Percentiles rank a stretch among this genome's conserved stretches.
phyloP scores from a whole-genome alignment of 2,113 vertebrate species.

The Hyperopisus bebe region DNA sequence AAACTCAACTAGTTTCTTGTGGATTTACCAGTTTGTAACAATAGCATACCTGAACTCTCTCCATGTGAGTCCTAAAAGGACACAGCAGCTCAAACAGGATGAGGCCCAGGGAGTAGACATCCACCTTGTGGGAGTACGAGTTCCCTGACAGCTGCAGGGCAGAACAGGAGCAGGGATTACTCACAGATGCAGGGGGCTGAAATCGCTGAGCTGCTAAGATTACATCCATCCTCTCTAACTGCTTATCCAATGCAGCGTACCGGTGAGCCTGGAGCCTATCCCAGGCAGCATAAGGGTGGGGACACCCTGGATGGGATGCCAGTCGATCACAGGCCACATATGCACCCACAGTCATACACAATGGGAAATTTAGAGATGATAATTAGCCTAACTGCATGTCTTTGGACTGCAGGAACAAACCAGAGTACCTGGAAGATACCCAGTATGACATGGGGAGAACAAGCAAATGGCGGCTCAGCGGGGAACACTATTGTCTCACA shows the following conservation, averaged over 20 bases:
- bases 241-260: neutral
- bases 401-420: neutral
- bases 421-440: neutral
- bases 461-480: neutral
- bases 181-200: neutral
- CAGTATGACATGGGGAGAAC: neutral
- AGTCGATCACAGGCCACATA: neutral
- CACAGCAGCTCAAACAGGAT: constrained; percentile 94
- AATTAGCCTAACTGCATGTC: neutral
- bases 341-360: neutral
- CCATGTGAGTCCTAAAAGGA: constrained; percentile 96
- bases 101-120: constrained; percentile 94
- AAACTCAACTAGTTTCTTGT: neutral
- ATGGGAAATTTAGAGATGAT: neutral
- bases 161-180: neutral
- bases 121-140: constrained; percentile 96
- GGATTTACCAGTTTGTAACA: neutral
- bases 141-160: constrained; percentile 83
- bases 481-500: neutral
- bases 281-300: neutral
- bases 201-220: neutral
- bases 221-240: neutral
- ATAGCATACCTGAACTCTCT: constrained; percentile 79
- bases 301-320: neutral
- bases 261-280: neutral